phyloP scores from a whole-genome alignment of 2,797 vertebrate genomes.

The Squalus acanthias region DNA sequence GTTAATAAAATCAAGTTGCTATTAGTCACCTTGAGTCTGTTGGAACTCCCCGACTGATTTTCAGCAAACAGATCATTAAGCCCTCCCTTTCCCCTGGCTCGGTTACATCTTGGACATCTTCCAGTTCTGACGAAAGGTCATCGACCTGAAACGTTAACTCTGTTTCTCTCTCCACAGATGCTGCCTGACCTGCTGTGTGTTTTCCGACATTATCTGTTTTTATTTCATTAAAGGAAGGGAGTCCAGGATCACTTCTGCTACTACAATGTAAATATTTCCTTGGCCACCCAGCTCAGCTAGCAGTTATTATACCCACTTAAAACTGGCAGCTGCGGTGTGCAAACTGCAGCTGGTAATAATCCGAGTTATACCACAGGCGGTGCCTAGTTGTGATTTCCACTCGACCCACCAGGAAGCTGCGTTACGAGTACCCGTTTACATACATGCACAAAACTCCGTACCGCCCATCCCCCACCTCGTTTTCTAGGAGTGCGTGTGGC shows the following conservation, averaged over 20 bases:
- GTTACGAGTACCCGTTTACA: too few species aligned
- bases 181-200: neutral
- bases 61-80: neutral
- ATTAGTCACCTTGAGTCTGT: neutral
- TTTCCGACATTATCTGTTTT: neutral
- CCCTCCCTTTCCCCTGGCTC: neutral
- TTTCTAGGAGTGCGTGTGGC: too few species aligned
- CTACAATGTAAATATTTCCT: neutral
- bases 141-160: neutral
- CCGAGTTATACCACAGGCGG: neutral
- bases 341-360: too few species aligned
- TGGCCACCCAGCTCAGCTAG: neutral
- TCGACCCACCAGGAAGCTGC: neutral
- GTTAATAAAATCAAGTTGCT: neutral
- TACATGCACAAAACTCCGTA: neutral
- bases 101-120: neutral
- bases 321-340: too few species aligned
- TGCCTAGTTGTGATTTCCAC: neutral
- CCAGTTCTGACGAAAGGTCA: neutral
- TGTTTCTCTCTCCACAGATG: neutral
- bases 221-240: neutral
- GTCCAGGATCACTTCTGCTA: neutral
- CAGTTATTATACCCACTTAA: too few species aligned
- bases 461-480: neutral
- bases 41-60: neutral